These are phyloP conservation scores for Brienomyrus longianalis DNA, from an alignment of 2,113 vertebrate species.

Conservation along the genomic window DNA sequence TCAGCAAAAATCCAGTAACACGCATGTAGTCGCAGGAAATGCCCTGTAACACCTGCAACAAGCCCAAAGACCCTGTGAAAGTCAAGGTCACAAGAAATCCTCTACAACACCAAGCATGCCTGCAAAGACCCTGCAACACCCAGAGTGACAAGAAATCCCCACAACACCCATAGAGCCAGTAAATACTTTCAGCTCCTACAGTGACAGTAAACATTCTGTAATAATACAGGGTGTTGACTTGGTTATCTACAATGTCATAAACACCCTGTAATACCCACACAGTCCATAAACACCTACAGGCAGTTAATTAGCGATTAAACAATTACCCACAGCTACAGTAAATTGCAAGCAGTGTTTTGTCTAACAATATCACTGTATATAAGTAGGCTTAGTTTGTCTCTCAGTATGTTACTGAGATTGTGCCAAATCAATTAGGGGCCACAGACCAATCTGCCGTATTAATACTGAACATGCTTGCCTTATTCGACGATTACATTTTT, in stretches of 20 bases:
- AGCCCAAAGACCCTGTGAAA: background rate
- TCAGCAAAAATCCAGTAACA: background rate
- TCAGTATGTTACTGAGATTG: background rate
- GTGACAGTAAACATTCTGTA: background rate
- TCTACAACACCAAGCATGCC: background rate
- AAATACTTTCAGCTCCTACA: background rate
- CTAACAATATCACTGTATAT: conserved; percentile 9
- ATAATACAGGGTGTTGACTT: background rate
- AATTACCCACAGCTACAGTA: conserved; percentile 8
- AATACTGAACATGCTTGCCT: background rate
- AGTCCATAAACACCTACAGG: background rate
- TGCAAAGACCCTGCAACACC: background rate
- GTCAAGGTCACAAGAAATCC: background rate
- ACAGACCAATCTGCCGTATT: background rate
- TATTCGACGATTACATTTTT: background rate
- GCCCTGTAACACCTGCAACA: background rate
- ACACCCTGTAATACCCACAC: background rate
- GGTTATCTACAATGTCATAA: background rate
- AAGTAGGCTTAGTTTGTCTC: conserved; percentile 3
- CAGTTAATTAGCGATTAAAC: conserved; percentile 4
- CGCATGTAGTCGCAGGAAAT: background rate
- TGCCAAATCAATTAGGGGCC: conserved; percentile 4
- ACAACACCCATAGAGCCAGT: background rate
- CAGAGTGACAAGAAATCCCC: background rate
- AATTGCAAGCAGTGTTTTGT: conserved; percentile 8